Conservation (phyloP, 2,113 vertebrate species). For the Grantiella picta region DNA sequence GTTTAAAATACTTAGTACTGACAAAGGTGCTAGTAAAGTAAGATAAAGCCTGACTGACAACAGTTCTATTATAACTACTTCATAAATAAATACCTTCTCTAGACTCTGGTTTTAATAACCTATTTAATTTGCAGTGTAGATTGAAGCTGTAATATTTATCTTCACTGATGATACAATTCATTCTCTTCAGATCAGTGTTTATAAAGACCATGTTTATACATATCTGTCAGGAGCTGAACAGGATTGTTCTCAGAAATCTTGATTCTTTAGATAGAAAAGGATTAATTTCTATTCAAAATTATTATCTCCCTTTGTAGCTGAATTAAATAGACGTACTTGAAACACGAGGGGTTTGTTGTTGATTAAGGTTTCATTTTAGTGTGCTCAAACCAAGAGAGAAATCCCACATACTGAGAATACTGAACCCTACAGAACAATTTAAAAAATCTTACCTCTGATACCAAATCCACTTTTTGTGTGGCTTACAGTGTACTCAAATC, state of each 20-base stretch:
- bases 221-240: not conserved
- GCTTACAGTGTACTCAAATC: not conserved
- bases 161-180: not conserved
- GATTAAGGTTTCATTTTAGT: not conserved
- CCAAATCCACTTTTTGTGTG: not conserved
- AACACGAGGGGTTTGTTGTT: not conserved
- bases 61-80: not conserved
- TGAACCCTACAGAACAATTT: not conserved
- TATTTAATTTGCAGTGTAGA: not conserved
- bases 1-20: not conserved
- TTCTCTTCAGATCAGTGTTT: not conserved
- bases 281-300: not conserved
- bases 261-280: not conserved
- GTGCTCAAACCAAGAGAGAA: not conserved
- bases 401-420: not conserved
- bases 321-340: not conserved
- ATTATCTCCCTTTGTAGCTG: not conserved
- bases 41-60: not conserved
- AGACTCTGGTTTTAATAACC: not conserved
- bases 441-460: not conserved
- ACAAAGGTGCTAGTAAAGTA: not conserved
- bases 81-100: not conserved
- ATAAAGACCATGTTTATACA: not conserved
- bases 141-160: not conserved
- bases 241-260: not conserved